phyloP scores from a whole-genome alignment of 2,113 vertebrate species.

The Trachemys scripta region DNA sequence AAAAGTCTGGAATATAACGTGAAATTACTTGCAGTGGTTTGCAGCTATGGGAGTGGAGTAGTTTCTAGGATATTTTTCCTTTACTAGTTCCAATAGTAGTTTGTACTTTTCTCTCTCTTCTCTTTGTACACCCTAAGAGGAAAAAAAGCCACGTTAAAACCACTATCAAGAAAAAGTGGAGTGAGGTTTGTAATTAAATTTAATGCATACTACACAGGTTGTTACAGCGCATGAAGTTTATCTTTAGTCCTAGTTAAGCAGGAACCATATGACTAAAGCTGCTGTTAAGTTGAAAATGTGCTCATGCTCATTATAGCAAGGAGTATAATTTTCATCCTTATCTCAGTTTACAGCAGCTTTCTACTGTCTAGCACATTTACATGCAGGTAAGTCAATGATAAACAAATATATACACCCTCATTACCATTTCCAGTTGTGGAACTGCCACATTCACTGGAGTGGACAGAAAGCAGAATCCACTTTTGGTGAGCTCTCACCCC shows the following conservation, averaged over 20 bases:
- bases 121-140: slow-evolving; percentile 72
- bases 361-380: not conserved
- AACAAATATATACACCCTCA: not conserved
- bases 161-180: not conserved
- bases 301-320: not conserved
- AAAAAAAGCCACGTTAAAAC: not conserved
- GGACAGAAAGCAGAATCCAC: not conserved
- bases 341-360: not conserved
- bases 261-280: not conserved
- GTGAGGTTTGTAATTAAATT: not conserved
- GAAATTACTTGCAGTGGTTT: slow-evolving; percentile 57
- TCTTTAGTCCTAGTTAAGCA: not conserved
- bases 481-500: not conserved
- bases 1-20: not conserved
- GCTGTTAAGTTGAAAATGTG: not conserved
- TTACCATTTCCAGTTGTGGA: not conserved
- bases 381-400: not conserved
- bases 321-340: not conserved
- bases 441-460: not conserved
- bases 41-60: not conserved
- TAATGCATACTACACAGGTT: not conserved
- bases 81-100: slow-evolving; percentile 67
- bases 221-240: not conserved
- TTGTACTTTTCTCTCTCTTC: slow-evolving; percentile 74
- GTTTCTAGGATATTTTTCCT: slow-evolving; percentile 60